Evolutionary conservation across 2,113 vertebrate genomes (phyloP).

Genomic region (Abramis brama): DNA sequence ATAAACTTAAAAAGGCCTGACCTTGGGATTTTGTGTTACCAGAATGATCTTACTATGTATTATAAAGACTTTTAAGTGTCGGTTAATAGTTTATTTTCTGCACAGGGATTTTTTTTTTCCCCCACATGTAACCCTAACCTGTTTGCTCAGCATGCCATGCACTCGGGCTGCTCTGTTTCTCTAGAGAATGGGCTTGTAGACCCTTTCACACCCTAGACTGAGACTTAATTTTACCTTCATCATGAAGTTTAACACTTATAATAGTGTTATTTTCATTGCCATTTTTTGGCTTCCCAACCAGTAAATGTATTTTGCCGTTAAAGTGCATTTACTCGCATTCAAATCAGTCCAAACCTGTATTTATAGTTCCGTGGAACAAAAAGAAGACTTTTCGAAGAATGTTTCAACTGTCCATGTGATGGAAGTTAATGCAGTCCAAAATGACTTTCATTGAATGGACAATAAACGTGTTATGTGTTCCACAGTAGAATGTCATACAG

Average conservation of each 20-base stretch:
- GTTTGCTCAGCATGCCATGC: slow-evolving; percentile 25
- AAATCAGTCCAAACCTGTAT: neutral
- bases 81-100: neutral
- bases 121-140: neutral
- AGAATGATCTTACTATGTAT: neutral
- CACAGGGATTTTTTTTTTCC: neutral
- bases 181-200: neutral
- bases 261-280: neutral
- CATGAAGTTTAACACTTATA: neutral
- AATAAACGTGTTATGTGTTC: neutral
- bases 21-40: neutral
- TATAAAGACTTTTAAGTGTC: neutral
- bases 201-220: neutral
- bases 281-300: neutral
- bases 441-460: neutral
- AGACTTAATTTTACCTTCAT: neutral
- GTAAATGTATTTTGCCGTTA: neutral
- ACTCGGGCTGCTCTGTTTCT: neutral
- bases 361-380: neutral
- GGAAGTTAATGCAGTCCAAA: neutral
- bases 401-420: neutral
- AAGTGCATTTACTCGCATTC: neutral
- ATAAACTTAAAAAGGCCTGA: neutral
- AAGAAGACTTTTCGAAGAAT: neutral
- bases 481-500: neutral